Base-by-base conservation (phyloP, 2,113 vertebrate species). In the Penelope pileata region DNA sequence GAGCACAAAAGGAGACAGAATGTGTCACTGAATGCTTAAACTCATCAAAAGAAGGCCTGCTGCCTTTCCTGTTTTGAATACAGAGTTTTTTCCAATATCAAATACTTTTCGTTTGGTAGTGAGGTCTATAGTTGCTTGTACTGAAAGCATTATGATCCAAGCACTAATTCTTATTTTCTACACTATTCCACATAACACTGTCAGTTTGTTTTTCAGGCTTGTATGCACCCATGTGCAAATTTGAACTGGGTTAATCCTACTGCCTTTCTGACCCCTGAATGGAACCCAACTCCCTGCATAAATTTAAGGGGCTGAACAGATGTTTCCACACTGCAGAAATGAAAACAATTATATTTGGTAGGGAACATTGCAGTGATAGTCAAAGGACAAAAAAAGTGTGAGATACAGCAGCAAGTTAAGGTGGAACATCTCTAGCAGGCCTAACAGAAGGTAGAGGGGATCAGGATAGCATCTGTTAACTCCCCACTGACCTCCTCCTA, bases 1-100 rank as follows among this genome's bases (percentile, higher is more conserved):
- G 60, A 97, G 76, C 79, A 93, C 91, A 95, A 95, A 97, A 94
- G 87, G 75, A 90, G 89, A 88, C 50, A 91, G 63, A 95, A 92
- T 86, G 90, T 90, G 79, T 85, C 87, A 88, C 85, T 88, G 94
- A 95, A 95, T 66, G 68, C 94, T 88, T 94, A 95, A 96, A 94
- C 85, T 95, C 85, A 92, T 93, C 91, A 93, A 93, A 79, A 86
- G 90, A 88, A 83, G 67, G 82, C 94, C 95, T 88, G 94, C 91
- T 96, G 91, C 88, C 94, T 95, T 93, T 95, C 70, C 93, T 90
- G 77, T 95, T 96, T 83, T 95, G 82, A 95, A 97, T 90, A 73
- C 94, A 67, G 89, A 51, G 94, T 88, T 90, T 90, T 82, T 66
- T 43, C 72, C 23, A 36, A 72, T 94, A 95, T 94, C 75, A 95